Evolutionary conservation across 2,888 invertebrate genomes (phyloP), one percentile per base, ranked within the genome.

Genomic region (Sphaerophoria rueppellii): DNA sequence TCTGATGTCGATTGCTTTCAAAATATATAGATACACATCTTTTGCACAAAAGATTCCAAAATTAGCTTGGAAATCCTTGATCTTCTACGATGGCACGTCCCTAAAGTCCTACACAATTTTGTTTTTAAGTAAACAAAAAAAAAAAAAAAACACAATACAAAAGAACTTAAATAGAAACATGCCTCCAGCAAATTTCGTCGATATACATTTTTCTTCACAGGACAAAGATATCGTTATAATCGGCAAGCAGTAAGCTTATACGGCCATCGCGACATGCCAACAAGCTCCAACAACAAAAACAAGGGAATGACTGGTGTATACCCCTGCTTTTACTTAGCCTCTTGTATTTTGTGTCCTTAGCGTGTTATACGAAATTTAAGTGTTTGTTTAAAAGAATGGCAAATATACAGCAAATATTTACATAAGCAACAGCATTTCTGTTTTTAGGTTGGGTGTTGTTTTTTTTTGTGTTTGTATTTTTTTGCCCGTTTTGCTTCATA

Each of bases 361-460:
- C 43, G 60, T 57, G 43, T 46, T 61, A 40, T 60, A 69, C 11
- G 24, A 73, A 85, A 73, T 43, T 67, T 54, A 54, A 48, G 48
- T 65, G 58, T 73, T 65, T 63, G 76, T 73, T 54, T 72, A 48
- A 55, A 32, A 74, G 54, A 71, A 77, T 70, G 63, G 52, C 57
- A 76, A 43, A 76, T 24, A 24, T 58, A 43, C 73, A 40, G 73
- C 34, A 85, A 46, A 58, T 52, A 24, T 76, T 80, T 75, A 50
- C 69, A 70, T 35, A 74, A 46, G 43, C 63, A 76, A 79, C 48
- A 67, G 52, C 71, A 80, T 75, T 69, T 71, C 16, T 35, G 35
- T 78, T 70, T 65, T 65, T 24, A 32, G 16, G 54, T 67, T 46
- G 60, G 12, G 12, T 63, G 55, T 48, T 63, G 48, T 16, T 11